Conservation (phyloP, 1,140 invertebrate genomes). For the Lepidurus couesii region DNA sequence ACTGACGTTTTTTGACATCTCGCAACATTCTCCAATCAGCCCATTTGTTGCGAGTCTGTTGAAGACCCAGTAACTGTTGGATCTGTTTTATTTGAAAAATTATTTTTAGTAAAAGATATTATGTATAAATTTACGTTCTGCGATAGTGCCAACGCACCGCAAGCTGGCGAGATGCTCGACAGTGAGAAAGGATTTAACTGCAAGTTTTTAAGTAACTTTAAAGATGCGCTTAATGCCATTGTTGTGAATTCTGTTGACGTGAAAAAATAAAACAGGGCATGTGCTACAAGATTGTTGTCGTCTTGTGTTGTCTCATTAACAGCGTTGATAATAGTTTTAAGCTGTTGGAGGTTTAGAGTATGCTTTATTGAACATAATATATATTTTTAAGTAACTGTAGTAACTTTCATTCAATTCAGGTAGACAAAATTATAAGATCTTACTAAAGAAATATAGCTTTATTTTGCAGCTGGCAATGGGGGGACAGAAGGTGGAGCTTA, state of each 20-base stretch:
- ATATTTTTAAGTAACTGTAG: too few species aligned
- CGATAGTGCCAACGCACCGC: neutral
- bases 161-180: neutral
- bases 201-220: neutral
- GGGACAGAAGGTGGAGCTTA: neutral
- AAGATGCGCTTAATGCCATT: neutral
- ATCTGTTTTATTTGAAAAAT: neutral
- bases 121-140: neutral
- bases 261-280: too few species aligned
- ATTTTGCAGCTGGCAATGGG: neutral
- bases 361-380: too few species aligned
- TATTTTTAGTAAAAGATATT: neutral
- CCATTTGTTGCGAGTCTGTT: conserved; percentile 47
- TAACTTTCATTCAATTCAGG: neutral
- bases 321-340: too few species aligned
- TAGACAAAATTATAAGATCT: neutral
- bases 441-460: neutral
- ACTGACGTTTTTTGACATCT: conserved; percentile 70
- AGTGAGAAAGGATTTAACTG: neutral
- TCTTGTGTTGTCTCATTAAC: too few species aligned
- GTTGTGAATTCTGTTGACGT: neutral
- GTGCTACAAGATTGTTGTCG: too few species aligned
- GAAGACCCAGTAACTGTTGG: neutral
- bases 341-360: too few species aligned
- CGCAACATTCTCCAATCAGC: conserved; percentile 69